phyloP scores from a whole-genome alignment of 2,888 invertebrate species.

The Cantharis nigra region DNA sequence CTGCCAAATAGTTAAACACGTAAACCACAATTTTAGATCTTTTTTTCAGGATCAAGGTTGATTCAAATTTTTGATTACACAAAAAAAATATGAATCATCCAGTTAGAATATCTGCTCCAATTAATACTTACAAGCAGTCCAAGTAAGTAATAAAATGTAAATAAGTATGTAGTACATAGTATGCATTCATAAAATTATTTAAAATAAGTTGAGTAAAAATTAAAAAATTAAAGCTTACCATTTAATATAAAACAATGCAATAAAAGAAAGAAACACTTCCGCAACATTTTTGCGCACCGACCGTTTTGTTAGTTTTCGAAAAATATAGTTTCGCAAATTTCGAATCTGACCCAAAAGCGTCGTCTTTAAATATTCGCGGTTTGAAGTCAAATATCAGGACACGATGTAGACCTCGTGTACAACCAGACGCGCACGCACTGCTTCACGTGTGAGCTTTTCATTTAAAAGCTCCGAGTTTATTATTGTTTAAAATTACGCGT shows the following conservation, averaged over 20 bases:
- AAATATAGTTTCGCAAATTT: background rate
- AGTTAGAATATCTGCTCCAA: background rate
- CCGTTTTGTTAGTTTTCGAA: background rate
- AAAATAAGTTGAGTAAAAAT: background rate
- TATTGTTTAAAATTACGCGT: background rate
- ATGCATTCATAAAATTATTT: background rate
- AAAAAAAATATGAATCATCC: background rate
- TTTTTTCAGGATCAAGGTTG: conserved; percentile 5
- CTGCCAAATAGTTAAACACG: conserved; percentile 2
- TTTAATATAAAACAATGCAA: background rate
- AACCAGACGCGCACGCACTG: conserved; percentile 10
- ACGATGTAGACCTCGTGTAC: conserved; percentile 5
- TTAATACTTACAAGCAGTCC: background rate
- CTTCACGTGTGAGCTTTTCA: conserved; percentile 3
- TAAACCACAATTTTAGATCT: conserved; percentile 11
- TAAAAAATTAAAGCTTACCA: background rate
- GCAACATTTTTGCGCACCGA: background rate
- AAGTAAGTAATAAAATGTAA: background rate
- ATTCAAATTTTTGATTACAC: background rate
- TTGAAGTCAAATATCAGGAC: conserved; percentile 7
- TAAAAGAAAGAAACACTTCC: background rate
- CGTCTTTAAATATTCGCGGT: conserved; percentile 9
- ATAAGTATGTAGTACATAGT: no score
- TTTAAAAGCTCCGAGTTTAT: background rate
- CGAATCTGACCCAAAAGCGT: background rate